Conservation (phyloP, 2,797 vertebrate species). For the Columba guinea region DNA sequence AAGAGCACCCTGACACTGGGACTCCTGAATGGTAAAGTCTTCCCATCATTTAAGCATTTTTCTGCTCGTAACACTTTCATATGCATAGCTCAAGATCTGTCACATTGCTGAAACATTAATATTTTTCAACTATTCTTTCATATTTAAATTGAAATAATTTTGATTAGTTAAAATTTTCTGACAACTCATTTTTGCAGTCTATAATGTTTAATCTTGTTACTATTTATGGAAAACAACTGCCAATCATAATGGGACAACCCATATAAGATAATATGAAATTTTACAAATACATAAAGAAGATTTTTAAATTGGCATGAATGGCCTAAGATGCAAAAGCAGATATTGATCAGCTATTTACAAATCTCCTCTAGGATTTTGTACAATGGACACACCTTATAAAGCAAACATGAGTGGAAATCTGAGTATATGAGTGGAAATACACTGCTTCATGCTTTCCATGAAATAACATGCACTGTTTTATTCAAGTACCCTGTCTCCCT, state of each 20-base stretch:
- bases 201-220: not conserved
- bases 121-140: not conserved
- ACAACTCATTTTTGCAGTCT: not conserved
- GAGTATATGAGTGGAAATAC: not conserved
- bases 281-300: not conserved
- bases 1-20: not conserved
- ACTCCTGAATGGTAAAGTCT: not conserved
- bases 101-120: not conserved
- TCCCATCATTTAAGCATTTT: not conserved
- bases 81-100: not conserved
- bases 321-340: constrained; percentile 40
- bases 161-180: not conserved
- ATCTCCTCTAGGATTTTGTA: not conserved
- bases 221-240: not conserved
- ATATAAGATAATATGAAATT: not conserved
- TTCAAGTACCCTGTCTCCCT: constrained; percentile 28
- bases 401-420: constrained; percentile 2
- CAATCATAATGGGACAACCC: not conserved
- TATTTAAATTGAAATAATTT: not conserved
- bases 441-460: constrained; percentile 29
- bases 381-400: not conserved
- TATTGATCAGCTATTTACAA: constrained; percentile 35
- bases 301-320: not conserved
- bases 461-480: constrained; percentile 35
- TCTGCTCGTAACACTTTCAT: not conserved